phyloP scores from a whole-genome alignment of 2,888 invertebrate species.

The Coremacera marginata region DNA sequence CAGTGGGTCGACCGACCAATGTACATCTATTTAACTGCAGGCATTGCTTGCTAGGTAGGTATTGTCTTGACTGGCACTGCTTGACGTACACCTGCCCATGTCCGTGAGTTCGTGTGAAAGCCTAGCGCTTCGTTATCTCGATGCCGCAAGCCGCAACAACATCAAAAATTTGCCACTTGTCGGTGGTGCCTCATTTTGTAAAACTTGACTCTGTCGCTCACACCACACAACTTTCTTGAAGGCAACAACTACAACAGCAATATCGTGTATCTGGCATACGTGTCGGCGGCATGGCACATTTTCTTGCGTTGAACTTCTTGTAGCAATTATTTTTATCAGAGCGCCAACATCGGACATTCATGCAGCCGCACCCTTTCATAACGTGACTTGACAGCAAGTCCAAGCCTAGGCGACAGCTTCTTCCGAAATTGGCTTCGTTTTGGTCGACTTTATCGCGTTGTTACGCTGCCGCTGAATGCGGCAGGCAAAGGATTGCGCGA shows the following conservation, averaged over 20 bases:
- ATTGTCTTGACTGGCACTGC: not conserved
- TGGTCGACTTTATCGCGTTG: not conserved
- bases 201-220: not conserved
- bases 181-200: not conserved
- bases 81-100: not conserved
- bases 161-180: not conserved
- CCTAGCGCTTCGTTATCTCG: slow-evolving; percentile 22
- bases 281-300: slow-evolving; percentile 6
- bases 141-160: slow-evolving; percentile 16
- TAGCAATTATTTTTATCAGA: slow-evolving; percentile 43
- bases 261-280: slow-evolving; percentile 11
- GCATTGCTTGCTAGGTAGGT: not conserved
- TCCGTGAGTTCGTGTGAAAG: not conserved
- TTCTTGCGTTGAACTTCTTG: slow-evolving; percentile 39
- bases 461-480: not conserved
- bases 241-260: not conserved
- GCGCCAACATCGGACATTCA: slow-evolving; percentile 31
- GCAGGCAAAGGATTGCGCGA: not conserved
- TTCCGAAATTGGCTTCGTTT: not conserved
- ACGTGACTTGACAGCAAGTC: slow-evolving; percentile 22
- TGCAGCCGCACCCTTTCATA: slow-evolving; percentile 10
- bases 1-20: slow-evolving; percentile 24
- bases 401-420: slow-evolving; percentile 11
- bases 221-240: not conserved
- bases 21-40: not conserved